phyloP scores from a whole-genome alignment of 2,888 invertebrate species.

The Amphipoea oculea region DNA sequence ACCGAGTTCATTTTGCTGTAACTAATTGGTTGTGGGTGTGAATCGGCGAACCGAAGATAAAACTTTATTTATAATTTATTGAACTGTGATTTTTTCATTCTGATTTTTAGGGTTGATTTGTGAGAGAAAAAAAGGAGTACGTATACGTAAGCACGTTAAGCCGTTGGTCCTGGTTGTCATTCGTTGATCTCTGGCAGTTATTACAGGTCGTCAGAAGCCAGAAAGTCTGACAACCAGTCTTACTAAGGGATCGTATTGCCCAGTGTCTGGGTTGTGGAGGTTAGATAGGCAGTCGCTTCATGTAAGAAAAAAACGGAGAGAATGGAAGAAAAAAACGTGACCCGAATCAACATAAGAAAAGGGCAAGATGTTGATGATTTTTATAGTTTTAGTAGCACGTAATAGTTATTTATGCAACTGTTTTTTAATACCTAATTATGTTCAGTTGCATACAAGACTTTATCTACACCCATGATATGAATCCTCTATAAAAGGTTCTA shows the following conservation, averaged over 20 bases:
- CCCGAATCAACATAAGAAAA: background rate
- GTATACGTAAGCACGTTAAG: background rate
- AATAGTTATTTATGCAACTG: no score
- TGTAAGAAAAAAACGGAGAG: background rate
- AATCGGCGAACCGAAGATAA: slow-evolving; percentile 7
- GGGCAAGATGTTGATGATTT: background rate
- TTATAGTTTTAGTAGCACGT: no score
- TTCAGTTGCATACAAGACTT: no score
- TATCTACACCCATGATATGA: no score
- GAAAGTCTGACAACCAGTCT: background rate
- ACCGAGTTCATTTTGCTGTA: slow-evolving; percentile 12
- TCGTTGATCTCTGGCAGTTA: background rate
- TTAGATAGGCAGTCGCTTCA: background rate
- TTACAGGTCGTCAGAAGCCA: background rate
- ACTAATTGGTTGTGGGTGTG: slow-evolving; percentile 17
- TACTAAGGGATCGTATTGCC: background rate
- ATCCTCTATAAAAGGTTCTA: no score
- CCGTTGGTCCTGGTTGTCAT: background rate
- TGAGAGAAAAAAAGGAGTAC: no score
- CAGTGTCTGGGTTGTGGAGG: background rate
- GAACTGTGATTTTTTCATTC: background rate
- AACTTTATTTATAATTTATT: background rate
- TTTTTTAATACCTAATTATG: no score
- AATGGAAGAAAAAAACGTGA: background rate
- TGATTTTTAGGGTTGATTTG: background rate